These are phyloP conservation scores for Mnemiopsis leidyi DNA, from an alignment of 37 sponge, comb jelly and placozoan genomes.

Conservation along the genomic window DNA sequence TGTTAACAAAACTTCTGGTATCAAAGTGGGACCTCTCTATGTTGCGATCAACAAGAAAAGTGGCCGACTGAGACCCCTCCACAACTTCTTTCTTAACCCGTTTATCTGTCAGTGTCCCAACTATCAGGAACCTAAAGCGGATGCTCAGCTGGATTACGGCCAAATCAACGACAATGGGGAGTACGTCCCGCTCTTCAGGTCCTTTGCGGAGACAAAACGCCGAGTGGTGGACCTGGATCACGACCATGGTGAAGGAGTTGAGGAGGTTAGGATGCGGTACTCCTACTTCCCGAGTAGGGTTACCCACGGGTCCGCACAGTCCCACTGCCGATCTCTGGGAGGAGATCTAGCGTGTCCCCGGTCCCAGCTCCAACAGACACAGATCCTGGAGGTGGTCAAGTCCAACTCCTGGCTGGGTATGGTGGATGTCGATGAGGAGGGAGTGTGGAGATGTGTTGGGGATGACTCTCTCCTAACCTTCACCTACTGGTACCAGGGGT, in stretches of 20 bases:
- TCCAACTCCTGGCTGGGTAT: constrained; percentile 1
- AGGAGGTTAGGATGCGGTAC: neutral
- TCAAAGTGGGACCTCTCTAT: neutral
- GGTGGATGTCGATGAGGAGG: constrained; percentile 14
- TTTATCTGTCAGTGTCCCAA: neutral
- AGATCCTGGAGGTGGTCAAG: neutral
- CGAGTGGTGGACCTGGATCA: neutral
- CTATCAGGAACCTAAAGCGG: neutral
- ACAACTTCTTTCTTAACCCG: neutral
- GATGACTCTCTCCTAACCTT: neutral
- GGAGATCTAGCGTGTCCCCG: neutral
- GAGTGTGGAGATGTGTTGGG: neutral
- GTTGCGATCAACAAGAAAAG: neutral
- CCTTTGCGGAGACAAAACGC: neutral
- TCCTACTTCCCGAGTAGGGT: neutral
- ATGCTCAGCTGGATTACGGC: neutral
- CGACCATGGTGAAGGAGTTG: neutral
- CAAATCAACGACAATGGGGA: neutral
- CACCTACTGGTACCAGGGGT: constrained; percentile 4
- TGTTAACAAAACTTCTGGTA: neutral
- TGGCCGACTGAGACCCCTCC: neutral
- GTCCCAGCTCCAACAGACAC: neutral
- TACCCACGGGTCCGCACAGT: neutral
- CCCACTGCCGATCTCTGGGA: neutral
- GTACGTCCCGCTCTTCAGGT: neutral